Conservation (phyloP, 2,113 vertebrate genomes). For the Rhea pennata region DNA sequence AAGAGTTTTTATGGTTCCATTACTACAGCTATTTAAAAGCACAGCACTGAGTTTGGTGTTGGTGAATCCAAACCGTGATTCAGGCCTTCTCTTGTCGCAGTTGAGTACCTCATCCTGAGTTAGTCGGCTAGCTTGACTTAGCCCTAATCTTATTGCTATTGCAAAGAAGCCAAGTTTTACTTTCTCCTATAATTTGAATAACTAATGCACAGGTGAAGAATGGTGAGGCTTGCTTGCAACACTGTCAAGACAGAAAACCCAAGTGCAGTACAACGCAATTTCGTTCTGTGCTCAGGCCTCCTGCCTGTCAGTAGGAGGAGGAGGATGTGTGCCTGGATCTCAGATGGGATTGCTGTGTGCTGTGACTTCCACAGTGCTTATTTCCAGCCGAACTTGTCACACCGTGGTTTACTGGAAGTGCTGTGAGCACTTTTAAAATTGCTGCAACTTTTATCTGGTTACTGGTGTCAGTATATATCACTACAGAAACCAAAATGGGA, state of each 20-base stretch:
- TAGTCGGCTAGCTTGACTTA: neutral
- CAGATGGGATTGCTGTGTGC: rapidly evolving
- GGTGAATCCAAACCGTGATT: neutral
- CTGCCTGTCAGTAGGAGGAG: neutral
- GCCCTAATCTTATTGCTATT: neutral
- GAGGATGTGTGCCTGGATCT: neutral
- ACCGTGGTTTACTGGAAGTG: neutral
- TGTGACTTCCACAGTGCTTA: neutral
- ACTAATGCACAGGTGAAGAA: neutral
- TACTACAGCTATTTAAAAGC: neutral
- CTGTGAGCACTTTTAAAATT: neutral
- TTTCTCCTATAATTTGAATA: neutral
- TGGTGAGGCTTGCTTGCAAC: neutral
- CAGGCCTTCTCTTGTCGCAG: neutral
- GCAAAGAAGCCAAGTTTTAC: neutral
- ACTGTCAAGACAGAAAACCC: neutral
- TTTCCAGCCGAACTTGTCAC: neutral
- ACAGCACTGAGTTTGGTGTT: neutral
- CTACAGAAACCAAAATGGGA: neutral
- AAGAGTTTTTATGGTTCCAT: constrained; percentile 28
- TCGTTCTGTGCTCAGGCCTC: rapidly evolving
- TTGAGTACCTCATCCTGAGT: neutral
- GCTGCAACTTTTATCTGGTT: neutral
- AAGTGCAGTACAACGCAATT: neutral
- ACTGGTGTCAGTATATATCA: neutral